phyloP scores from a whole-genome alignment of 2,888 invertebrate species.

The Gisinianus flammeolus region DNA sequence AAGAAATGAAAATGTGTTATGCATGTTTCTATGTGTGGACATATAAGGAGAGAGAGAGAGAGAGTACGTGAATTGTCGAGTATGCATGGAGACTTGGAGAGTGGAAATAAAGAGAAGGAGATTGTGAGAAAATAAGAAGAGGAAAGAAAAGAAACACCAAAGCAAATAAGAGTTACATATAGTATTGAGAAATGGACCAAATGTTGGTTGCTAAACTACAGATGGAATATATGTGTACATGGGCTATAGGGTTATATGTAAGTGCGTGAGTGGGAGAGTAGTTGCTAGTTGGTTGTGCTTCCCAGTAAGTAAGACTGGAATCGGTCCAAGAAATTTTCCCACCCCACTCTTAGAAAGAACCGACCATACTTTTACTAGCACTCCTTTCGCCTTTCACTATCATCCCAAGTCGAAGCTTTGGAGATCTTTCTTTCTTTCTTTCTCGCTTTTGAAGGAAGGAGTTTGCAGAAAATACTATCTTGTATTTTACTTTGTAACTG shows the following conservation, averaged over 20 bases:
- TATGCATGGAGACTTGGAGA: neutral
- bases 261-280: conserved; percentile 7
- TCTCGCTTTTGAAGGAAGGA: neutral
- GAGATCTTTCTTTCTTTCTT: neutral
- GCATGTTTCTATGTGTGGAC: neutral
- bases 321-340: conserved; percentile 42
- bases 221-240: conserved; percentile 6
- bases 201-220: conserved; percentile 43
- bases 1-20: neutral
- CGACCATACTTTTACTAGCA: conserved; percentile 20
- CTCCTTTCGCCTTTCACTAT: neutral
- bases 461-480: neutral
- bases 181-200: conserved; percentile 54
- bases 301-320: conserved; percentile 37
- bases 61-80: neutral
- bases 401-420: neutral
- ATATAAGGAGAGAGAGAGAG: neutral
- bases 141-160: conserved; percentile 3
- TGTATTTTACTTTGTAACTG: neutral
- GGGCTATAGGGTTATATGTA: neutral
- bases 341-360: conserved; percentile 5
- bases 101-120: neutral
- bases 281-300: neutral
- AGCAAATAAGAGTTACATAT: conserved; percentile 19
- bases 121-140: neutral